Percentiles rank a stretch among this genome's conserved stretches.
These are phyloP conservation scores for Erethizon dorsatum DNA, from an alignment of 2,797 vertebrate genomes.

Conservation along the genomic window DNA sequence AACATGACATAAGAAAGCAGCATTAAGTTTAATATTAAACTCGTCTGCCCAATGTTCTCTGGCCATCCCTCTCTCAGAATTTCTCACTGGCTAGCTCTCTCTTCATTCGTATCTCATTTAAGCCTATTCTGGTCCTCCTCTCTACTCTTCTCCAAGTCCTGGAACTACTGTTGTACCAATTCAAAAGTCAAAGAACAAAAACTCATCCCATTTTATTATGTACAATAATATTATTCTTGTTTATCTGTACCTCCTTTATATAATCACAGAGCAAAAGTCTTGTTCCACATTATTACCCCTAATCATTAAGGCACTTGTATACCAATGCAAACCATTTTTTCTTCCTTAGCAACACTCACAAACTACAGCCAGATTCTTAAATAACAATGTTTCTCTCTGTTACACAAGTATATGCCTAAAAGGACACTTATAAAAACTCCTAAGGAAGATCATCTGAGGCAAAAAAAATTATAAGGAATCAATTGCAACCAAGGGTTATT, in stretches of 20 bases:
- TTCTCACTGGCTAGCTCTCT: too few species aligned
- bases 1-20: too few species aligned
- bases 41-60: too few species aligned
- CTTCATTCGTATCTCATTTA: too few species aligned
- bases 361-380: neutral
- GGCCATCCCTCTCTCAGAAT: too few species aligned
- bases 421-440: neutral
- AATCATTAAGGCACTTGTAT: neutral
- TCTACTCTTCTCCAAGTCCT: too few species aligned
- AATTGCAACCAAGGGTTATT: neutral
- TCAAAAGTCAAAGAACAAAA: too few species aligned
- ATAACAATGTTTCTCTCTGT: neutral
- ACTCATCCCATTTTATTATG: neutral
- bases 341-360: neutral
- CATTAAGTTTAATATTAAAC: too few species aligned
- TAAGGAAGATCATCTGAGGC: neutral
- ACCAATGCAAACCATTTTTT: neutral
- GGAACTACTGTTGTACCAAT: too few species aligned
- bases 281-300: neutral
- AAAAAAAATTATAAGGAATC: conserved; percentile 7
- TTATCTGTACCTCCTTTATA: neutral
- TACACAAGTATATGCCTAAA: neutral
- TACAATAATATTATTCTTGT: neutral
- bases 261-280: neutral
- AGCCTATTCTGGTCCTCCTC: too few species aligned